Percentiles rank a stretch among this genome's conserved stretches.
phyloP scores from a whole-genome alignment of 2,888 invertebrate genomes.

The Drosophila stalkeri region DNA sequence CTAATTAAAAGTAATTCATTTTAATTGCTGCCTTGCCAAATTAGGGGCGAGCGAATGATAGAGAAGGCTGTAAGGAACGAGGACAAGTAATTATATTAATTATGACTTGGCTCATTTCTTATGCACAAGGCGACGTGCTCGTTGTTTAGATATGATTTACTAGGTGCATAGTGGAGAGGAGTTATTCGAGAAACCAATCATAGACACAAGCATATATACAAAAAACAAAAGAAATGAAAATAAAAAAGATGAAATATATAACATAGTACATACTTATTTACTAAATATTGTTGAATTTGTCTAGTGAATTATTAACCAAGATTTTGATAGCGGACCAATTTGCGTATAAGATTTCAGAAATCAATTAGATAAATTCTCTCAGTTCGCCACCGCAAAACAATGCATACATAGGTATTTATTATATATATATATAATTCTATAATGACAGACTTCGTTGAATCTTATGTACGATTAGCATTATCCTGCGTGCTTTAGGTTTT shows the following conservation, averaged over 20 bases:
- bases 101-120: conserved; percentile 77
- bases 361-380: conserved; percentile 77
- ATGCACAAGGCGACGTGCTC: conserved; percentile 38
- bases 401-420: conserved; percentile 37
- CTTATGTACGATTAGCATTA: conserved; percentile 50
- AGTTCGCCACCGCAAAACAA: conserved; percentile 68
- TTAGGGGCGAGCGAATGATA: conserved; percentile 22
- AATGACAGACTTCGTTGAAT: conserved; percentile 66
- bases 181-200: conserved; percentile 13
- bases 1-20: conserved; percentile 18
- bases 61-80: neutral
- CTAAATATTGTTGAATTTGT: conserved; percentile 73
- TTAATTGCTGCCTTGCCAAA: conserved; percentile 32
- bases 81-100: conserved; percentile 71
- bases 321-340: conserved; percentile 85
- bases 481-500: conserved; percentile 56
- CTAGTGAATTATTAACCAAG: conserved; percentile 77
- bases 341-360: conserved; percentile 83
- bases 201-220: conserved; percentile 23
- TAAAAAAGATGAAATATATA: conserved; percentile 11
- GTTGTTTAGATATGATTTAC: conserved; percentile 35
- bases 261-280: conserved; percentile 59
- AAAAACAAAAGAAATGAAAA: neutral
- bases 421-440: conserved; percentile 30
- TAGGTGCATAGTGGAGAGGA: conserved; percentile 22